These are phyloP conservation scores for Caenorhabditis sp. DNA, from an alignment of 2,888 invertebrate genomes.

Conservation along the genomic window DNA sequence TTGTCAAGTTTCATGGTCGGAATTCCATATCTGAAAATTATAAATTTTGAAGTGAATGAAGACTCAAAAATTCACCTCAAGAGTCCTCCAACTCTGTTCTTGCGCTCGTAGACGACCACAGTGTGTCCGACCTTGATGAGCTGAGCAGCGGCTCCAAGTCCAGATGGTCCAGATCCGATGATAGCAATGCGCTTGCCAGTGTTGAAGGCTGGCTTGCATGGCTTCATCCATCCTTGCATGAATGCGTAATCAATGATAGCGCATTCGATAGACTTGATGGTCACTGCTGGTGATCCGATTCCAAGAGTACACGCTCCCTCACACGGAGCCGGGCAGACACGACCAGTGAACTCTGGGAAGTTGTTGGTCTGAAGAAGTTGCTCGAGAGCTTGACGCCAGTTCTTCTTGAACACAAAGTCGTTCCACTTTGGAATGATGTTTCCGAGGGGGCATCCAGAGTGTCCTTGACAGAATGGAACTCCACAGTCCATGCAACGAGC, in stretches of 20 bases:
- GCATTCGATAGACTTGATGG: slow-evolving; percentile 99
- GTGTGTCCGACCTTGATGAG: slow-evolving; percentile 96
- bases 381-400: slow-evolving; percentile 87
- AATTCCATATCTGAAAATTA: slow-evolving; percentile 89
- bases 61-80: slow-evolving; percentile 86
- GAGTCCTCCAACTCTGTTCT: slow-evolving; percentile 95
- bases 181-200: slow-evolving; percentile 92
- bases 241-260: slow-evolving; percentile 98
- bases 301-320: slow-evolving; percentile 98
- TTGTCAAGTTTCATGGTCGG: slow-evolving; percentile 99
- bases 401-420: slow-evolving; percentile 90
- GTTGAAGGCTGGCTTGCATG: slow-evolving; percentile 89
- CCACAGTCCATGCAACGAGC: slow-evolving; percentile 98
- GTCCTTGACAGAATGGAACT: slow-evolving; percentile 97
- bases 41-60: not conserved
- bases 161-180: slow-evolving; percentile 90
- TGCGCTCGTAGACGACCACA: slow-evolving; percentile 97
- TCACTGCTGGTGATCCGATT: slow-evolving; percentile 96
- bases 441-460: slow-evolving; percentile 96
- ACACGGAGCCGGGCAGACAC: slow-evolving; percentile 93
- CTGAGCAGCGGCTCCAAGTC: slow-evolving; percentile 96
- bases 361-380: slow-evolving; percentile 98
- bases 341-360: slow-evolving; percentile 90
- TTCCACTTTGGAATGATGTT: slow-evolving; percentile 99
- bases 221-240: slow-evolving; percentile 91